Evolutionary conservation across 2,113 vertebrate species (phyloP).

Genomic region (Axis porcinus): DNA sequence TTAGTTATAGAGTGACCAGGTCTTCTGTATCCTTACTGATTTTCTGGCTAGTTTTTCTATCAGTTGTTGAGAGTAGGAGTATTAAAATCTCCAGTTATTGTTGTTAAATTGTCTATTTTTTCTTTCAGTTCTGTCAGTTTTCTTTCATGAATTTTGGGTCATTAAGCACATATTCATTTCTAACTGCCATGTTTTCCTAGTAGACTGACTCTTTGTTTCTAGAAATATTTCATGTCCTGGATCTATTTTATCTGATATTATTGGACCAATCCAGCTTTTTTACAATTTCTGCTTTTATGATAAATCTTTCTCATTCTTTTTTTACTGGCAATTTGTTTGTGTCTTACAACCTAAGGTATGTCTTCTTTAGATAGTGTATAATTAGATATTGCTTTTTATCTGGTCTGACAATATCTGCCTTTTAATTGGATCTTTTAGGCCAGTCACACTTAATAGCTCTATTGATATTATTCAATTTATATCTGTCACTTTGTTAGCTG

Average conservation of each 20-base stretch:
- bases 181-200: not conserved
- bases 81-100: not conserved
- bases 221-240: not conserved
- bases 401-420: not conserved
- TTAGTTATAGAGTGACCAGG: not conserved
- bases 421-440: not conserved
- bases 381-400: not conserved
- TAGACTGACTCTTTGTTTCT: not conserved
- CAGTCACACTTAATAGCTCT: not conserved
- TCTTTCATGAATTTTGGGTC: not conserved
- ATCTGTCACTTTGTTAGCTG: not conserved
- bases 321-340: not conserved
- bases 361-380: not conserved
- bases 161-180: not conserved
- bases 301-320: not conserved
- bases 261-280: not conserved
- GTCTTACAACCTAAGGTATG: not conserved
- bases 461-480: not conserved
- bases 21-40: not conserved
- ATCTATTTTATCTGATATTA: not conserved
- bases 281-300: not conserved
- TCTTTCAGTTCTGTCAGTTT: not conserved
- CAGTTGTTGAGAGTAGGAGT: not conserved
- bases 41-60: not conserved
- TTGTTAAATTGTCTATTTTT: not conserved